Evolutionary conservation across 30 jellyfish, hydroid and myxozoan species (phyloP).

Genomic region (Nemopilema nomurai): DNA sequence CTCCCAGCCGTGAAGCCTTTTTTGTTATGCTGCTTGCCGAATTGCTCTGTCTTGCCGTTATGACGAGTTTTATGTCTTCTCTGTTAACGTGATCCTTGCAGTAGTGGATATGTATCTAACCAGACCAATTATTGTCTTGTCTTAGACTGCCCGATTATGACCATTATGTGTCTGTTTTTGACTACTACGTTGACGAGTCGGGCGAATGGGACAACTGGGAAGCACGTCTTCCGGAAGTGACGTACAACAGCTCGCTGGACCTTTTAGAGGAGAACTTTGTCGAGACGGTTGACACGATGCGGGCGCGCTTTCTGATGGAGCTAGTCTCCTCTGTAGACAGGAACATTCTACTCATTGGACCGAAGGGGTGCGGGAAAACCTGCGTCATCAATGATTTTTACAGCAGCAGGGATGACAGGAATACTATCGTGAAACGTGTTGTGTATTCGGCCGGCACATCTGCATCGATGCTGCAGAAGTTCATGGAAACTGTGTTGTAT

Average conservation of each 20-base stretch:
- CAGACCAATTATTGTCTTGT: background rate
- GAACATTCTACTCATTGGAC: slow-evolving; percentile 73
- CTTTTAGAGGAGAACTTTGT: slow-evolving; percentile 71
- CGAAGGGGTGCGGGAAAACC: slow-evolving; percentile 80
- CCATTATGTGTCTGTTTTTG: slow-evolving; percentile 80
- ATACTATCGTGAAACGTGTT: slow-evolving; percentile 49
- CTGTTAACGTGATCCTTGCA: too few relatives aligned
- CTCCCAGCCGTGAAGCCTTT: too few relatives aligned
- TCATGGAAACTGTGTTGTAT: slow-evolving; percentile 63
- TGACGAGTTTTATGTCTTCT: too few relatives aligned
- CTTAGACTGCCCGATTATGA: slow-evolving; percentile 85
- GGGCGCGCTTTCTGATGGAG: slow-evolving; percentile 79
- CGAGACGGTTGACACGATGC: slow-evolving; percentile 75
- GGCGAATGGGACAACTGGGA: slow-evolving; percentile 97
- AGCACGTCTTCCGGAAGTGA: slow-evolving; percentile 70
- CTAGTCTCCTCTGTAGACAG: slow-evolving; percentile 61
- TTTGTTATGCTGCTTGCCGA: too few relatives aligned
- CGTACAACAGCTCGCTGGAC: slow-evolving; percentile 66
- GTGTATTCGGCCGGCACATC: slow-evolving; percentile 77
- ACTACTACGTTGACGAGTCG: slow-evolving; percentile 86
- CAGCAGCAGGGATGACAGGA: slow-evolving; percentile 47
- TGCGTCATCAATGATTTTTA: slow-evolving; percentile 66
- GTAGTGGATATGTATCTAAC: too few relatives aligned
- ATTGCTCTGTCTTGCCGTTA: too few relatives aligned
- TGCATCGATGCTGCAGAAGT: slow-evolving; percentile 70